These are phyloP conservation scores for Tipula confusa DNA, from an alignment of 2,888 invertebrate genomes.

Conservation along the genomic window DNA sequence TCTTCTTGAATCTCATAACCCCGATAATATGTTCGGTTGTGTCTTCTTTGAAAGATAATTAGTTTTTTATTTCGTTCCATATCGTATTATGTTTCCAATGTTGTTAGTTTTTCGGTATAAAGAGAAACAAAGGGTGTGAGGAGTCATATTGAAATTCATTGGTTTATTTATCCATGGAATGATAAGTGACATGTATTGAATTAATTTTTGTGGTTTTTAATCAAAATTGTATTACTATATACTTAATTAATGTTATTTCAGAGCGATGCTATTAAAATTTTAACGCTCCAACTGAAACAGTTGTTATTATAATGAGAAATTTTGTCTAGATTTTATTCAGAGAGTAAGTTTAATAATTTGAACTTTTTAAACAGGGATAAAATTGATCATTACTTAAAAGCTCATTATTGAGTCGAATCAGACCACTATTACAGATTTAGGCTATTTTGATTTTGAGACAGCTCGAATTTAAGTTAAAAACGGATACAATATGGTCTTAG, in stretches of 20 bases:
- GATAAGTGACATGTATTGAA: slow-evolving; percentile 9
- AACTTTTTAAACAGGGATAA: no score
- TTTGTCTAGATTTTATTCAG: no score
- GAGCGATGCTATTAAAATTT: no score
- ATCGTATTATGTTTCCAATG: background rate
- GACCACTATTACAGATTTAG: no score
- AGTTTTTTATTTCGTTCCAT: background rate
- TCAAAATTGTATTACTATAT: background rate
- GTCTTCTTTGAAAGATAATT: slow-evolving; percentile 3
- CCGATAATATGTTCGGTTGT: background rate
- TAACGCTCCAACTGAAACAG: no score
- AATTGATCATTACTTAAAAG: no score
- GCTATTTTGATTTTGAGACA: no score
- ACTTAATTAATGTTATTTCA: background rate
- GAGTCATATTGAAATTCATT: background rate
- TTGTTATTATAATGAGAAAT: no score
- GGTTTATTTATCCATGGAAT: background rate
- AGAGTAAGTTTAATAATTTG: no score
- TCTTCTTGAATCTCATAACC: background rate
- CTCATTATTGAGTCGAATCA: no score
- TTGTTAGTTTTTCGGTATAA: background rate
- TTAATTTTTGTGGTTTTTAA: background rate
- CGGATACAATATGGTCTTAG: no score
- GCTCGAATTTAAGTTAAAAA: no score
- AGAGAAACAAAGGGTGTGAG: background rate